Base-by-base conservation (phyloP, 2,888 invertebrate genomes). In the Electrophaes corylata region DNA sequence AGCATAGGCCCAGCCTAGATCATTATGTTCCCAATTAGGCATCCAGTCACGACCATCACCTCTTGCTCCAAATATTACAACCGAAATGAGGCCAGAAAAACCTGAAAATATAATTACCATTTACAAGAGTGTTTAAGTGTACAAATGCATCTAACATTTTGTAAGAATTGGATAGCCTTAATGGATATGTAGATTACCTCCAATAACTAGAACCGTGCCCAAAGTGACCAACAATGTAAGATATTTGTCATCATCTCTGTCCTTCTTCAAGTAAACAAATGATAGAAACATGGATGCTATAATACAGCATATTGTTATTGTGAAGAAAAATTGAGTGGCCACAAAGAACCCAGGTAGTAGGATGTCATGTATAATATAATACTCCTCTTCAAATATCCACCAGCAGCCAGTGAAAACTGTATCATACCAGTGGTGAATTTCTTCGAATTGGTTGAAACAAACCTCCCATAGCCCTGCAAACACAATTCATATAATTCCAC, bases 371-470 rank as follows among this genome's bases (percentile, higher is more conserved):
- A 99, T 97, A 57, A 98, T 98, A 78, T 98, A 97, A 82, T 97
- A 98, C 87, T 99, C 98, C 83, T 98, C 98, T 86, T 98, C 97
- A 77, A 98, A 98, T 60, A 99, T 96, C 98, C 98, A 99, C 96
- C 98, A 98, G 78, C 99, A 99, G 0, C 97, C 97, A 12, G 92
- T 93, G 73, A 97, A 97, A 50, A 93, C 92, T 4, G 94, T 95
- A 75, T 98, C 97, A 86, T 98, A 98, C 83, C 95, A 94, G 66
- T 96, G 95, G 69, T 96, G 95, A 3, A 96, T 94, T 80, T 98
- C 98, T 84, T 96, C 95, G 79, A 98, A 98, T 41, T 96, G 93
- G 71, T 95, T 93, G 73, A 99, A 97, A 81, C 99, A 99, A 3
- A 98, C 97, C 84, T 98, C 96, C 99, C 99, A 99, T 31, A 99